Evolutionary conservation across 1,140 invertebrate species (phyloP), one percentile per base, ranked within the genome.

Genomic region (Drosophila neocordata): DNA sequence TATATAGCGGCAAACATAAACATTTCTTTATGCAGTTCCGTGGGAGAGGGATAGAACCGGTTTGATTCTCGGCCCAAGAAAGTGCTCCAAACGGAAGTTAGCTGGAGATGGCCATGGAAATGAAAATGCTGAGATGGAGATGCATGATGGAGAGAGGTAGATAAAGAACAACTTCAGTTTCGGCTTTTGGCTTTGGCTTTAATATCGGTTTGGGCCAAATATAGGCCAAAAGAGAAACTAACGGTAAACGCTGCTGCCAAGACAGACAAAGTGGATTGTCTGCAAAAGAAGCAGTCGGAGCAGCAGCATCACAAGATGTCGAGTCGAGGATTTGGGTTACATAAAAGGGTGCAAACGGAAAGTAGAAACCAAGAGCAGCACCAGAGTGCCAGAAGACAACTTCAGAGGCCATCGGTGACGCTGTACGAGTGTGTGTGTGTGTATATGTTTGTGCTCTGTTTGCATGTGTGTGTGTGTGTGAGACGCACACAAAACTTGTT

Each of bases 161-260:
- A 79, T 82, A 85, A 71, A 56, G 37, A 65, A 58, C 64, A 44
- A 48, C 56, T 35, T 27, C 66, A 66, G 69, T 69, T 63, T 55
- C 67, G 58, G 13, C 61, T 65, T 31, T 48, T 34, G 57, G 15
- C 52, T 62, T 31, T 20, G 59, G 52, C 69, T 44, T 13, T 18
- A 24, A 31, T 48, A 65, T 38, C 64, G 64, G 73, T 71, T 69
- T 78, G 70, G 57, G 53, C 52, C 68, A 79, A 88, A 90, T 90
- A 84, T 90, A 85, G 89, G 89, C 89, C 89, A 90, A 90, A 90
- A 90, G 89, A 90, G 89, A 90, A 90, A 90, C 89, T 90, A 90
- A 90, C 88, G 80, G 88, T 90, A 90, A 72, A 88, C 62, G 68
- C 53, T 70, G 77, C 61, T 38, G 48, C 35, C 18, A 59, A 62